Base-by-base conservation (phyloP, 2,797 vertebrate genomes). In the Yasuhikotakia modesta region DNA sequence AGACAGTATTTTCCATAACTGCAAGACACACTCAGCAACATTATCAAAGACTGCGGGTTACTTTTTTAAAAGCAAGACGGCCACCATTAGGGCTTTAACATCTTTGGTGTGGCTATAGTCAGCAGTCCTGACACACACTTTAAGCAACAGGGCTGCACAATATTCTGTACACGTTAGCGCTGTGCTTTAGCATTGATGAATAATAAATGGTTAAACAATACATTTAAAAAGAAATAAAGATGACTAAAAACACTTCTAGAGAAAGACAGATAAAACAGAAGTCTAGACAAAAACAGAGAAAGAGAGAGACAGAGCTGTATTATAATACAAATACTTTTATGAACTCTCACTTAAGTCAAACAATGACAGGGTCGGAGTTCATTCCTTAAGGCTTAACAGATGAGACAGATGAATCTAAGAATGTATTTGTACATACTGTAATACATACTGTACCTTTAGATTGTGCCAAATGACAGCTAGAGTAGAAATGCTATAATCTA, bases 1-100 rank as follows among this genome's bases (percentile, higher is more conserved):
- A 89, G 86, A 89, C 91, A 92, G 90, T 92, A 94, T 93, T 94
- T 94, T 94, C 92, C 91, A 94, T 87, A 87, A 93, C 91, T 91
- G 89, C 87, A 72, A 81, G 70, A 76, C 48, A 79, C 66, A 83
- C 48, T 72, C 67, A 79, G 52, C 77, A 67, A 73, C 72, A 74
- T 64, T n/a, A 19, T 27, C 65, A 78, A 46, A 70, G 27, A 17
- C 12, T 67, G 19, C 7, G 32, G 21, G 73, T 64, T 63, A 50
- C 70, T 74, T 70, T 70, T 17, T 19, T 50, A 63, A 24, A 39
- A 19, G 32, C 64, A 43, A 60, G 8, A 50, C 0, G 24, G 19
- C 14, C 43, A 24, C 53, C 3, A 69, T 61, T 52, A 39, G 13
- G 19, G 27, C 6, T 1, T 45, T 13, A 66, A 46, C 11, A n/a